phyloP scores from a whole-genome alignment of 2,113 vertebrate species.

The Nicator chloris region DNA sequence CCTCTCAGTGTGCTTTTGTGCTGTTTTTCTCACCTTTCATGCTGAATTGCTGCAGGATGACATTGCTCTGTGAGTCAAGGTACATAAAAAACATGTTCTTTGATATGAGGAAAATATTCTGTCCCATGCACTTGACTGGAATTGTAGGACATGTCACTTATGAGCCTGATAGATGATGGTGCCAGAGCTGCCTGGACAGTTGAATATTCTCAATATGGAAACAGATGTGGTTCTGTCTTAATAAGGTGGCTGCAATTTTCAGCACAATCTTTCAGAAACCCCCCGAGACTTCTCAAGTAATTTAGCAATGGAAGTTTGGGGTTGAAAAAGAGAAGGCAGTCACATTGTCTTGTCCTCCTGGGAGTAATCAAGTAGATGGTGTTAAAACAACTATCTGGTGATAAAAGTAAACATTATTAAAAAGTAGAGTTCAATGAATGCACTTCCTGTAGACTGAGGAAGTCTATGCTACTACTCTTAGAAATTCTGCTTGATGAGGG shows the following conservation, averaged over 20 bases:
- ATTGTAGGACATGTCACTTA: background rate
- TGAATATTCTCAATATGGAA: background rate
- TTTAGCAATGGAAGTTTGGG: background rate
- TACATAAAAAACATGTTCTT: background rate
- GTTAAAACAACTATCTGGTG: background rate
- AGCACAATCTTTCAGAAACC: background rate
- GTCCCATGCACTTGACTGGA: conserved; percentile 15
- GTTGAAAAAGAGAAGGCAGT: background rate
- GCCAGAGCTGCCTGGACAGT: conserved; percentile 21
- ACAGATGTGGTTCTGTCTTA: background rate
- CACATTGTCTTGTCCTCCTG: background rate
- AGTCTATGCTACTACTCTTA: background rate
- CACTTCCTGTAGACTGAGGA: background rate
- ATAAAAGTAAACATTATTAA: background rate
- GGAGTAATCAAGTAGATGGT: background rate
- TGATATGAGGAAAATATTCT: conserved; percentile 49
- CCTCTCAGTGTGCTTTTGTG: background rate
- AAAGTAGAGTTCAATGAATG: background rate
- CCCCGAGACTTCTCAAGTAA: background rate
- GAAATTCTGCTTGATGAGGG: background rate
- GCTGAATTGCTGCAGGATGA: conserved; percentile 15
- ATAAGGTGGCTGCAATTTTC: conserved; percentile 11
- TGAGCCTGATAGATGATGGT: conserved; percentile 1
- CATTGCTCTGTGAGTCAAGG: background rate
- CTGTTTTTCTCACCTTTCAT: background rate